These are phyloP conservation scores for Phacellophora camtschatica DNA, from an alignment of 30 jellyfish, hydroid and myxozoan genomes.

Conservation along the genomic window DNA sequence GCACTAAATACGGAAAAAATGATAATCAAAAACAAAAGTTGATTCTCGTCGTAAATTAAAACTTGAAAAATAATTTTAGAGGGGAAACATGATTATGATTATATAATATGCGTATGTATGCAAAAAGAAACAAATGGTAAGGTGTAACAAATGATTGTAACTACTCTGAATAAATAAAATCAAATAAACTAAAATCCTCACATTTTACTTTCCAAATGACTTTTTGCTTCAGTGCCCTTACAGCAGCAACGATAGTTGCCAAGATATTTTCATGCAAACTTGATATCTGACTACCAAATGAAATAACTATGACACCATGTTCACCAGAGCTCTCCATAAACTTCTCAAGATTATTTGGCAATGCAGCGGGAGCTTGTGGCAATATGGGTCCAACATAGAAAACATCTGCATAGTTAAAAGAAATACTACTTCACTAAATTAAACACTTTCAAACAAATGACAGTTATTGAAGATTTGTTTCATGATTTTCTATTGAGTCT, in stretches of 20 bases:
- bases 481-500: no score
- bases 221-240: background rate
- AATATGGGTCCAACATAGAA: slow-evolving; percentile 2
- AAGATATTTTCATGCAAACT: background rate
- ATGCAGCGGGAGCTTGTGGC: background rate
- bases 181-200: background rate
- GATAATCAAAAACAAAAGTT: no score
- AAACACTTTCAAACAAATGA: no score
- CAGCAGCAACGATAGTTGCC: background rate
- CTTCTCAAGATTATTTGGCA: slow-evolving; percentile 24
- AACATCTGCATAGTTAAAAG: background rate
- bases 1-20: no score
- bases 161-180: no score
- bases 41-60: no score
- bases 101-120: no score
- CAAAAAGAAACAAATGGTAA: no score
- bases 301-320: slow-evolving; percentile 27
- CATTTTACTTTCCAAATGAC: slow-evolving; percentile 25
- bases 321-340: slow-evolving; percentile 69
- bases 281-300: slow-evolving; percentile 42
- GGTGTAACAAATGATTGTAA: no score
- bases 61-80: no score
- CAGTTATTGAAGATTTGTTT: no score
- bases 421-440: background rate
- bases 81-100: no score